Evolutionary conservation across 1,140 invertebrate genomes (phyloP).

Genomic region (Panagrolaimus sp.): DNA sequence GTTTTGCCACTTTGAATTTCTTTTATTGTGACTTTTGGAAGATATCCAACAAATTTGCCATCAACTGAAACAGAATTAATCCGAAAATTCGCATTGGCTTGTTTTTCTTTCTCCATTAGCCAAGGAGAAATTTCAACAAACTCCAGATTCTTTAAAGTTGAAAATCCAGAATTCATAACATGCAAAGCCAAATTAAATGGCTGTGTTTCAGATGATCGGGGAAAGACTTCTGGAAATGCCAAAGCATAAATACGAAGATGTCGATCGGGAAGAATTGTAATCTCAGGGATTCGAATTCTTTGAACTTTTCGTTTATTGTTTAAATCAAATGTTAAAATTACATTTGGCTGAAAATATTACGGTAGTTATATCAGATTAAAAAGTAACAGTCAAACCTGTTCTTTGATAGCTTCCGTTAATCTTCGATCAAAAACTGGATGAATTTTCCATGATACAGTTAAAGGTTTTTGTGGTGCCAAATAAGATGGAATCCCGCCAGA

Average conservation of each 20-base stretch:
- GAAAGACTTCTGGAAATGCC: neutral
- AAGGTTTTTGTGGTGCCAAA: neutral
- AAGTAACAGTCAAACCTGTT: neutral
- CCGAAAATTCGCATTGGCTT: neutral
- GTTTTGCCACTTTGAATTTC: neutral
- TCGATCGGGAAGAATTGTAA: neutral
- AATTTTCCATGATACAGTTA: neutral
- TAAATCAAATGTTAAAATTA: neutral
- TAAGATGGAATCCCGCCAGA: neutral
- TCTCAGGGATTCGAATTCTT: neutral
- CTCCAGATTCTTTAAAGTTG: neutral
- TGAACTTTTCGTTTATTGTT: neutral
- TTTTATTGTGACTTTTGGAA: neutral
- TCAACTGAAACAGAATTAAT: conserved; percentile 4
- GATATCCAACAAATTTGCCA: neutral
- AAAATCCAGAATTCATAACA: conserved; percentile 9
- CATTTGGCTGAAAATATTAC: conserved; percentile 8
- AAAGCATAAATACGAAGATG: neutral
- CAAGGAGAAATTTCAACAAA: neutral
- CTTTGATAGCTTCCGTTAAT: neutral
- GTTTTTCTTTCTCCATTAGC: neutral
- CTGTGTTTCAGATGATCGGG: neutral
- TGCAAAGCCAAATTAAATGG: neutral
- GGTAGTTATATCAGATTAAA: neutral
- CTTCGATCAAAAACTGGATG: neutral